A percentile compares a stretch with the other conserved stretches of the same genome.
These are phyloP conservation scores for Drosophila albomicans DNA, from an alignment of 1,140 invertebrate genomes.

Conservation along the genomic window DNA sequence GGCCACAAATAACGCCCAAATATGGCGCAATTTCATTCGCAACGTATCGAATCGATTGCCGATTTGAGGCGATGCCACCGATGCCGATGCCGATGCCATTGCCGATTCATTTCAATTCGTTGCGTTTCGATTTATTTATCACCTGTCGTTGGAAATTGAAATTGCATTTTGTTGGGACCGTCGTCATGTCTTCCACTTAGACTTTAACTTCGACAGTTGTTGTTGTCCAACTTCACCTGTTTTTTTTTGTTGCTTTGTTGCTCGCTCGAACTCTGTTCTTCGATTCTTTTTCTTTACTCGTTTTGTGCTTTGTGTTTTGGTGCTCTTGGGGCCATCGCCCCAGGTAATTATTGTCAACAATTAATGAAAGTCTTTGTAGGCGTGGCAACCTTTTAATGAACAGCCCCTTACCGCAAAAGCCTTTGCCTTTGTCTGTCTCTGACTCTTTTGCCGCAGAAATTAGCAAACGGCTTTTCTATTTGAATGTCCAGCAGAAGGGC, in stretches of 20 bases:
- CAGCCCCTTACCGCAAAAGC: constrained; percentile 39
- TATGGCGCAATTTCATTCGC: constrained; percentile 81
- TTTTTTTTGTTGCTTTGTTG: too few species aligned
- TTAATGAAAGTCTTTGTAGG: constrained; percentile 76
- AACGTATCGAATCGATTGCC: constrained; percentile 77
- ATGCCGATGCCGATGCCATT: constrained; percentile 49
- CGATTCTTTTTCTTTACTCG: constrained; percentile 2
- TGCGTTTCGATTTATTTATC: constrained; percentile 83
- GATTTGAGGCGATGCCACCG: constrained; percentile 49
- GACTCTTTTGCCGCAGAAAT: constrained; percentile 42
- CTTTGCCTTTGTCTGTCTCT: constrained; percentile 10
- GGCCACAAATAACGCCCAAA: constrained; percentile 81
- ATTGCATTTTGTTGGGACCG: constrained; percentile 69
- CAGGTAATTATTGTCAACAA: constrained; percentile 83
- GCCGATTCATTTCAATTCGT: constrained; percentile 74
- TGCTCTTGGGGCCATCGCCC: constrained; percentile 48
- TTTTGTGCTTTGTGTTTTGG: constrained; percentile 18
- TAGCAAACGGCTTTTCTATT: constrained; percentile 72
- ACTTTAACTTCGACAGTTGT: not conserved
- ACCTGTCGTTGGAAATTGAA: constrained; percentile 84
- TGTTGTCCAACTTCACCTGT: not conserved
- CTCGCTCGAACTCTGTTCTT: not conserved
- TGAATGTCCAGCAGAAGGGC: constrained; percentile 52
- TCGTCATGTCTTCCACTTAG: constrained; percentile 22
- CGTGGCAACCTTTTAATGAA: constrained; percentile 76